Conservation (phyloP, 2,113 vertebrate species). For the Ariopsis seemanni region DNA sequence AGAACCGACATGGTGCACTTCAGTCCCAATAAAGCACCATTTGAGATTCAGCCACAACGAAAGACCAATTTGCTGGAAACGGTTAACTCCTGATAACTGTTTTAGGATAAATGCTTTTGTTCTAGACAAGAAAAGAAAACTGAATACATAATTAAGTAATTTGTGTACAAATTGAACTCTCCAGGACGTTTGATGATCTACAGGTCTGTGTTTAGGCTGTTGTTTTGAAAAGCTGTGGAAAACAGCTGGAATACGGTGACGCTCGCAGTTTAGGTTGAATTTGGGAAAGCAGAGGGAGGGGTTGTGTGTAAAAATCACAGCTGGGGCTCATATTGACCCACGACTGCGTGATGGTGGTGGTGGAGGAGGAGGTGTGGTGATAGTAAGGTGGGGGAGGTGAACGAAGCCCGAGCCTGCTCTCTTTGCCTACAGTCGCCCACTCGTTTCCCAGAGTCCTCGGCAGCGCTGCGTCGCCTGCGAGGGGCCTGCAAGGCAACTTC, state of each 20-base stretch:
- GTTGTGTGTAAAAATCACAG: background rate
- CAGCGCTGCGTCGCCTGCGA: background rate
- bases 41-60: background rate
- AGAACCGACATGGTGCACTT: background rate
- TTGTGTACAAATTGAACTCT: background rate
- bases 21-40: background rate
- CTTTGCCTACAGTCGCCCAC: slow-evolving; percentile 39
- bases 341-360: background rate
- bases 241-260: background rate
- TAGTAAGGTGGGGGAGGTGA: slow-evolving; percentile 17
- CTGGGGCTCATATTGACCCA: slow-evolving; percentile 19
- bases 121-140: background rate
- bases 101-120: background rate
- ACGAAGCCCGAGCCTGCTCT: background rate
- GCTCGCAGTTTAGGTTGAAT: background rate
- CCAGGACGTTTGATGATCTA: background rate
- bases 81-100: background rate
- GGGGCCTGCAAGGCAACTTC: slow-evolving; percentile 41
- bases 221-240: background rate
- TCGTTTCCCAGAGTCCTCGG: slow-evolving; percentile 50
- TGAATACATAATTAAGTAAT: background rate
- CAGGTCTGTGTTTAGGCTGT: background rate
- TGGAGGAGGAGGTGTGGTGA: background rate
- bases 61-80: background rate
- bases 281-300: background rate